Conservation (phyloP, 1,140 invertebrate species). For the Ectropis grisescens region DNA sequence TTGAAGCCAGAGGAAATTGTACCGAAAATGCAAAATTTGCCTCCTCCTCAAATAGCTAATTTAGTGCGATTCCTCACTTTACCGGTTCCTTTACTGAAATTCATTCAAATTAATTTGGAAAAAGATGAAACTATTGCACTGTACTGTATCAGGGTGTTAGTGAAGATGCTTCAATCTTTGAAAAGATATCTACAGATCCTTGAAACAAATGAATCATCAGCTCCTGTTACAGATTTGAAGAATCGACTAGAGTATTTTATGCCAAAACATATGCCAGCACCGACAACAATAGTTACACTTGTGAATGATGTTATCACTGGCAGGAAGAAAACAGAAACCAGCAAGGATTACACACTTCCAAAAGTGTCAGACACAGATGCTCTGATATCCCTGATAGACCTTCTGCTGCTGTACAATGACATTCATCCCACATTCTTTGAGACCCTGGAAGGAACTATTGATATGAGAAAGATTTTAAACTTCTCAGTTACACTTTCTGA, state of each 20-base stretch:
- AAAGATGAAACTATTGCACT: slow-evolving; percentile 56
- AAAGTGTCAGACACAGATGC: slow-evolving; percentile 42
- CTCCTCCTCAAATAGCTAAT: slow-evolving; percentile 52
- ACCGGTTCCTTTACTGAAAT: slow-evolving; percentile 65
- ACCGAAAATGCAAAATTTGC: slow-evolving; percentile 41
- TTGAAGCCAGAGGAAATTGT: slow-evolving; percentile 56
- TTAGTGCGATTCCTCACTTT: slow-evolving; percentile 65
- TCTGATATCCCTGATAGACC: slow-evolving; percentile 66
- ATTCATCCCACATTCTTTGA: slow-evolving; percentile 70
- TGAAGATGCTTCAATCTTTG: slow-evolving; percentile 61
- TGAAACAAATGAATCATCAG: slow-evolving; percentile 29
- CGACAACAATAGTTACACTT: slow-evolving; percentile 58
- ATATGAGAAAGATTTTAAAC: slow-evolving; percentile 63
- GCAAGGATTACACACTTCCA: slow-evolving; percentile 36
- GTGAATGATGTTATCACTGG: slow-evolving; percentile 54
- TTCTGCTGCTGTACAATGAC: slow-evolving; percentile 70
- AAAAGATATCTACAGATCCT: slow-evolving; percentile 51
- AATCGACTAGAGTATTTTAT: slow-evolving; percentile 59
- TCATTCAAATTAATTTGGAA: slow-evolving; percentile 46
- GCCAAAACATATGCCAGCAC: slow-evolving; percentile 67
- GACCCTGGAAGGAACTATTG: slow-evolving; percentile 49
- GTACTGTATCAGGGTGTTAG: slow-evolving; percentile 59
- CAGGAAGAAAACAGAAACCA: slow-evolving; percentile 12
- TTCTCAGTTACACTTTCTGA: slow-evolving; percentile 38
- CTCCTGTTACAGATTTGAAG: slow-evolving; percentile 46